Conservation (phyloP, 2,797 vertebrate genomes). For the Protosalanx chinensis region DNA sequence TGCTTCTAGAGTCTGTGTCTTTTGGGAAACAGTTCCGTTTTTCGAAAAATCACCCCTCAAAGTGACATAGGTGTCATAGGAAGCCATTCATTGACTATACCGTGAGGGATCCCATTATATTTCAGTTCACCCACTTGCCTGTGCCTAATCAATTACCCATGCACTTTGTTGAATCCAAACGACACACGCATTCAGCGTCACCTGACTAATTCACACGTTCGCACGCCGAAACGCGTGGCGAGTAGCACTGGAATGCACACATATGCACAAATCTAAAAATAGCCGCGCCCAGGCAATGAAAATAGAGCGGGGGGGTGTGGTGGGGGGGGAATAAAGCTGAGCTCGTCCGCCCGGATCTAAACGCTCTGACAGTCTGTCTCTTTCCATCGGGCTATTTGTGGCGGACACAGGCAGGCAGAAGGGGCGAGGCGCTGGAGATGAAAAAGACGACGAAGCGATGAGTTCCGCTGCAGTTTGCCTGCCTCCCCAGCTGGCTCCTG, state of each 20-base stretch:
- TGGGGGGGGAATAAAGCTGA: conserved; percentile 60
- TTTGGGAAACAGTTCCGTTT: neutral
- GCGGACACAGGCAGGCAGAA: conserved; percentile 49
- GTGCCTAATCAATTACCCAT: conserved; percentile 30
- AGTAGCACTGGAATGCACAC: conserved; percentile 55
- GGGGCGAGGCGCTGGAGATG: conserved; percentile 53
- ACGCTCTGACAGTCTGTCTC: conserved; percentile 71
- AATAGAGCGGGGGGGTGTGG: conserved; percentile 56
- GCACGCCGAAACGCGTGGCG: conserved; percentile 9
- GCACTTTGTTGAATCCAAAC: neutral
- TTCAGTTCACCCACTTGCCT: neutral
- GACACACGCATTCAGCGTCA: conserved; percentile 23
- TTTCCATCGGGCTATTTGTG: conserved; percentile 65
- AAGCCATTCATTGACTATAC: neutral
- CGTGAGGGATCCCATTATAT: neutral
- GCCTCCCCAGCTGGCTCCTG: conserved; percentile 60
- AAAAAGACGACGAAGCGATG: conserved; percentile 53
- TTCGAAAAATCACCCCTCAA: neutral
- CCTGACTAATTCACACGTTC: neutral
- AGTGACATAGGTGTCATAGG: conserved; percentile 8
- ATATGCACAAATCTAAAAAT: conserved; percentile 70
- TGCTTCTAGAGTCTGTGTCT: conserved; percentile 15
- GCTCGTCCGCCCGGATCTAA: conserved; percentile 62
- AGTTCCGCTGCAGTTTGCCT: conserved; percentile 61
- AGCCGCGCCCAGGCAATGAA: conserved; percentile 59